These are phyloP conservation scores for Bubo bubo DNA, from an alignment of 2,113 vertebrate species.

Conservation along the genomic window DNA sequence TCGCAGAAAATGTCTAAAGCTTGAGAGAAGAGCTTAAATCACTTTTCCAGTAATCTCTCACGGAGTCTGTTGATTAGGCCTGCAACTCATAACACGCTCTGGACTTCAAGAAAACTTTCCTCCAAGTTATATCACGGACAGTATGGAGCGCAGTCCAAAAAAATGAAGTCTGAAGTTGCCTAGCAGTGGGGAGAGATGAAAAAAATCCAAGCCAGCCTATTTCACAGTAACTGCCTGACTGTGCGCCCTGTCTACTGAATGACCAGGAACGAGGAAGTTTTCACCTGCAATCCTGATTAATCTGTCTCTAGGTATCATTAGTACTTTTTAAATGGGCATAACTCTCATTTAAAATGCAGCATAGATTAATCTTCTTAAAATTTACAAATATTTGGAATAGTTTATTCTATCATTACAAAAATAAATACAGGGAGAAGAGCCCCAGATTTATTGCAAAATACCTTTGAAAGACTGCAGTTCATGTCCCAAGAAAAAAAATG, in stretches of 20 bases:
- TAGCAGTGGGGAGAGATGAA: neutral
- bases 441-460: neutral
- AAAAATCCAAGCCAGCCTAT: neutral
- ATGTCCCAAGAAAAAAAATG: neutral
- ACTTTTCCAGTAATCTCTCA: neutral
- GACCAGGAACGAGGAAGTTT: neutral
- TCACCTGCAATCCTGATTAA: neutral
- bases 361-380: neutral
- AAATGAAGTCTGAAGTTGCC: neutral
- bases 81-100: neutral
- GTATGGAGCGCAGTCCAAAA: neutral
- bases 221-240: neutral
- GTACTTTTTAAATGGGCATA: neutral
- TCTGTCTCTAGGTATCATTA: neutral
- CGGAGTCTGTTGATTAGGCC: neutral
- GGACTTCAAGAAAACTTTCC: neutral
- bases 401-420: neutral
- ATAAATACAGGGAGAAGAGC: neutral
- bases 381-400: neutral
- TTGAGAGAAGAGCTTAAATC: neutral
- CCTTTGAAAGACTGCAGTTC: neutral
- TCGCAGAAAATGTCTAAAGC: neutral
- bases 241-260: fast-evolving
- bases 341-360: neutral
- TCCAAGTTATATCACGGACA: neutral